A percentile compares a stretch with the other conserved stretches of the same genome.
These are phyloP conservation scores for Platorchestia sp. DNA, from an alignment of 1,140 invertebrate genomes.

Conservation along the genomic window DNA sequence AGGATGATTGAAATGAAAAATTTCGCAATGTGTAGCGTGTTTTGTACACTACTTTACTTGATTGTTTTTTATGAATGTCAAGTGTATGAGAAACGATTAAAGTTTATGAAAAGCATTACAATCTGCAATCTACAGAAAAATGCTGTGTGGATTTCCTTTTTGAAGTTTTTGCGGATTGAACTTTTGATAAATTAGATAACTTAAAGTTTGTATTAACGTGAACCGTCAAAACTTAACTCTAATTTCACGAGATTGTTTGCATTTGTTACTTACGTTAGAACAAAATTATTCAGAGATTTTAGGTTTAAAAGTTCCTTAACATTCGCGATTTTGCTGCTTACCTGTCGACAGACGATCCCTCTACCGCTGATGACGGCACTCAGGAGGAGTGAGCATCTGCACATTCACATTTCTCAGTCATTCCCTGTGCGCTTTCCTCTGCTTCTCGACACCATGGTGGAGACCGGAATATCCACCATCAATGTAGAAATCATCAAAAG, in stretches of 20 bases:
- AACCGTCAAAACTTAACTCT: neutral
- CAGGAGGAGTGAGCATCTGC: neutral
- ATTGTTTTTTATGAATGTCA: too few species aligned
- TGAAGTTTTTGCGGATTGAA: neutral
- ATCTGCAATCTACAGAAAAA: too few species aligned
- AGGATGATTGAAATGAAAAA: too few species aligned
- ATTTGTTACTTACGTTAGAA: neutral
- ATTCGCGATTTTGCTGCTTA: neutral
- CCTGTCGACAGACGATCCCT: neutral
- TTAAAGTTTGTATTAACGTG: neutral
- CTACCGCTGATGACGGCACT: neutral
- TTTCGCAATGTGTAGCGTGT: too few species aligned
- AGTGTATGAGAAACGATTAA: too few species aligned
- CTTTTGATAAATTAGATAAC: neutral
- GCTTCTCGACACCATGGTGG: neutral
- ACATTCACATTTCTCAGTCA: neutral
- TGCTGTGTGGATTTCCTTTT: neutral
- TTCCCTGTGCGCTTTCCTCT: constrained; percentile 15
- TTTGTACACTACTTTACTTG: too few species aligned
- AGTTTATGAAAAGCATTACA: too few species aligned
- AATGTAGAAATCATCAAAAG: neutral
- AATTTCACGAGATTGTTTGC: neutral
- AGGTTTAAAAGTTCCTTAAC: neutral
- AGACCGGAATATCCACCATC: neutral
- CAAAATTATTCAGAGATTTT: neutral